Percentiles rank a stretch among this genome's conserved stretches.
phyloP scores from a whole-genome alignment of 1,140 invertebrate genomes.

The Radopholus similis region DNA sequence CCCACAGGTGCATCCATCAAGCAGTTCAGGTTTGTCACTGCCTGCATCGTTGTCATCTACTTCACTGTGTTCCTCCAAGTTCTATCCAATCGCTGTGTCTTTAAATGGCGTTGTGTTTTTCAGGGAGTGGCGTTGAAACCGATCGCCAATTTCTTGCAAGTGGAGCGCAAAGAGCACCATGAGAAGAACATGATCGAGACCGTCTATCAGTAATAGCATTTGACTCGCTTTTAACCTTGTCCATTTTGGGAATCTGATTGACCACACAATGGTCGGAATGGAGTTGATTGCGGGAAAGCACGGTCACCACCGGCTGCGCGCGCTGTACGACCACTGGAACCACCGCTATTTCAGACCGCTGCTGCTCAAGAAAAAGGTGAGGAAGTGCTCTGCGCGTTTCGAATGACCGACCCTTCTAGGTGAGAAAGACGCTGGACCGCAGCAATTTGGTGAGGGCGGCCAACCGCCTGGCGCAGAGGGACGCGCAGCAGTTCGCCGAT shows the following conservation, averaged over 20 bases:
- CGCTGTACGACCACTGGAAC: constrained; percentile 31
- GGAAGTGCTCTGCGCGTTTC: too few species aligned
- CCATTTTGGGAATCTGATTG: constrained; percentile 50
- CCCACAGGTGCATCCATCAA: constrained; percentile 64
- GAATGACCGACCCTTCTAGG: too few species aligned
- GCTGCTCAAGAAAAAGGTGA: constrained; percentile 43
- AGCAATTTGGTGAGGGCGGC: too few species aligned
- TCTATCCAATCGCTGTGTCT: neutral
- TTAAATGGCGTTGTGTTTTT: too few species aligned
- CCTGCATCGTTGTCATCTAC: constrained; percentile 64
- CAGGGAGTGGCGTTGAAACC: too few species aligned
- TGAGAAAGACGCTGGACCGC: too few species aligned
- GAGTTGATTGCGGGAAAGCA: constrained; percentile 52
- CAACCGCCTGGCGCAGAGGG: too few species aligned
- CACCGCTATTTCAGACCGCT: constrained; percentile 45
- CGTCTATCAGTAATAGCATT: constrained; percentile 52
- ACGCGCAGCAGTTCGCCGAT: too few species aligned
- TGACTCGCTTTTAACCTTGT: too few species aligned
- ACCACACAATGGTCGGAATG: constrained; percentile 54
- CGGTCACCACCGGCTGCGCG: constrained; percentile 55
- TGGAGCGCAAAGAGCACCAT: constrained; percentile 54
- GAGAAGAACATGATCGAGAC: constrained; percentile 53
- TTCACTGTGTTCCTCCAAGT: constrained; percentile 65
- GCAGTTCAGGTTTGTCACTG: constrained; percentile 64
- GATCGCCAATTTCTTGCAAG: too few species aligned